Percentiles rank a stretch among this genome's conserved stretches.
phyloP scores from a whole-genome alignment of 2,888 invertebrate genomes.

The Hirudinaria manillensis region DNA sequence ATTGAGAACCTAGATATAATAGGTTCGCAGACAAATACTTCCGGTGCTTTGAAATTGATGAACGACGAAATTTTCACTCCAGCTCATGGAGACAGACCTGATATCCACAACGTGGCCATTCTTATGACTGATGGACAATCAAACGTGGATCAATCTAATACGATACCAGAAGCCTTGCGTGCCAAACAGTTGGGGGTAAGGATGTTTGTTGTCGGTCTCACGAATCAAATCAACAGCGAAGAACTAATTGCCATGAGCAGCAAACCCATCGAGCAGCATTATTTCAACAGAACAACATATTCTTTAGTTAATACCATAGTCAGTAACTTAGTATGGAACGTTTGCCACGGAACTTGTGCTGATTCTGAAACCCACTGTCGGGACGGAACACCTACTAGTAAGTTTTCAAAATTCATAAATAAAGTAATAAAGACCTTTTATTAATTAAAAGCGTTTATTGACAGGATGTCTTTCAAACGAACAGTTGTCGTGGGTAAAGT shows the following conservation, averaged over 20 bases:
- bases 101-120: constrained; percentile 28
- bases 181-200: constrained; percentile 19
- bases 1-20: constrained; percentile 20
- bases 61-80: constrained; percentile 12
- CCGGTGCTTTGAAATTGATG: constrained; percentile 27
- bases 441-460: neutral
- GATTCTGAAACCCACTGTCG: neutral
- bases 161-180: constrained; percentile 17
- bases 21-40: constrained; percentile 29
- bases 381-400: neutral
- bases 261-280: constrained; percentile 30
- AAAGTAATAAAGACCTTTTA: neutral
- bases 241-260: constrained; percentile 31
- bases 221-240: constrained; percentile 8
- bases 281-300: constrained; percentile 29
- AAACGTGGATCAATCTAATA: constrained; percentile 15
- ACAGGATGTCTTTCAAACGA: neutral
- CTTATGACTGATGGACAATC: constrained; percentile 31
- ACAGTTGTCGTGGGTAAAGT: neutral
- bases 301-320: constrained; percentile 26
- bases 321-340: constrained; percentile 34
- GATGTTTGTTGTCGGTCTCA: constrained; percentile 32
- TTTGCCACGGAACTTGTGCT: constrained; percentile 29
- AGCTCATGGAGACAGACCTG: constrained; percentile 24
- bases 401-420: neutral